phyloP scores from a whole-genome alignment of 2,797 vertebrate genomes.

The Pantherophis alleghaniensis region DNA sequence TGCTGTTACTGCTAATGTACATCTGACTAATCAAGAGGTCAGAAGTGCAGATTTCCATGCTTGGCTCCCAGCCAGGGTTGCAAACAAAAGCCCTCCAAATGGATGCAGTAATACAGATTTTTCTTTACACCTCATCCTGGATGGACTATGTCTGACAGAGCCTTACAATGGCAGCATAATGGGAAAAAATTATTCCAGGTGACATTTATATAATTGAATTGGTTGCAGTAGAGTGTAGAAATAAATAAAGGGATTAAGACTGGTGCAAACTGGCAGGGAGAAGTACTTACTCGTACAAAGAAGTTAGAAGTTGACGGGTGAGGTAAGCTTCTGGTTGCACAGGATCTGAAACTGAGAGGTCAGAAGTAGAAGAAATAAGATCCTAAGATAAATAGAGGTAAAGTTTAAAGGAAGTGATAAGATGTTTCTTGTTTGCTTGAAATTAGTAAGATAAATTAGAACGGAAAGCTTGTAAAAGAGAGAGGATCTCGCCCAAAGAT shows the following conservation, averaged over 20 bases:
- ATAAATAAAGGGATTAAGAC: neutral
- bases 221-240: neutral
- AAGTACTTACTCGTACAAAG: neutral
- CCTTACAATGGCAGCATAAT: neutral
- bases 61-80: conserved; percentile 64
- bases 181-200: neutral
- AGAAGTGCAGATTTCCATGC: conserved; percentile 62
- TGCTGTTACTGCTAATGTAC: conserved; percentile 62
- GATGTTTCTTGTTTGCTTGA: conserved; percentile 9
- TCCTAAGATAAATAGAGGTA: neutral
- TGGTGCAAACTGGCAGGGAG: neutral
- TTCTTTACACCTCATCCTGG: neutral
- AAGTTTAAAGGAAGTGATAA: conserved; percentile 13
- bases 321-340: neutral
- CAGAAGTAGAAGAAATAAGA: conserved; percentile 47
- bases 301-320: neutral
- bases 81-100: conserved; percentile 66
- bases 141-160: neutral
- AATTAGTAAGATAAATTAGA: neutral
- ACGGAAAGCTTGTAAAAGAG: neutral
- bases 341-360: neutral
- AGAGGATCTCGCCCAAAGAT: neutral
- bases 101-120: conserved; percentile 9
- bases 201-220: conserved; percentile 39
- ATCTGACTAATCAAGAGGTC: conserved; percentile 69